Conservation (phyloP, 2,113 vertebrate genomes). For the Paramormyrops kingsleyae region DNA sequence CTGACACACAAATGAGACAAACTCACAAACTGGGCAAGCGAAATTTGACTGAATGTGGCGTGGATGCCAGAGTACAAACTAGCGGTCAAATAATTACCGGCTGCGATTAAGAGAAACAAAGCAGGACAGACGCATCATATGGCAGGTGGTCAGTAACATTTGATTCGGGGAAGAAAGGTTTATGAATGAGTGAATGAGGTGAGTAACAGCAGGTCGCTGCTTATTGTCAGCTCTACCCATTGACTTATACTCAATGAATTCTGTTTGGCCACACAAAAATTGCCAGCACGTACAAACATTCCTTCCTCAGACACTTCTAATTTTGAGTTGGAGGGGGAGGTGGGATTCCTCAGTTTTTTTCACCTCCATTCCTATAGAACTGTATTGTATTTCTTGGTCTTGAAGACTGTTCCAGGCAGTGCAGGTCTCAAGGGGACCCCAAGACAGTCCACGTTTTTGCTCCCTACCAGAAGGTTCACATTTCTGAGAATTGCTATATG, state of each 20-base stretch:
- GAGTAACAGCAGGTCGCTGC: neutral
- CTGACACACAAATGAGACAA: neutral
- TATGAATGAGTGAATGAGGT: neutral
- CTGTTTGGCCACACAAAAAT: neutral
- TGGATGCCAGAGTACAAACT: neutral
- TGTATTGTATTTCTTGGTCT: neutral
- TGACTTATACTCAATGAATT: neutral
- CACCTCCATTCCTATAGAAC: neutral
- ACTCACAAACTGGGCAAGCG: neutral
- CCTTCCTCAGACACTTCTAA: neutral
- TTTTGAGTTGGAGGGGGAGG: neutral
- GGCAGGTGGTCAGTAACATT: neutral
- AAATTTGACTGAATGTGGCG: neutral
- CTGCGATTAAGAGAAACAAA: neutral
- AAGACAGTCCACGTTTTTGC: neutral
- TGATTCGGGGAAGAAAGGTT: neutral
- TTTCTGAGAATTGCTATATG: neutral
- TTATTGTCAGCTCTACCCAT: neutral
- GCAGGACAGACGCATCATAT: neutral
- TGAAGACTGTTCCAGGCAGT: neutral
- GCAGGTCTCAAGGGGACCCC: no score
- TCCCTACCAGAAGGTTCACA: neutral
- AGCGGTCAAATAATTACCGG: neutral
- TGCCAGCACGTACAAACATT: neutral
- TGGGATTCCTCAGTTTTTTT: neutral